Evolutionary conservation across 2,888 invertebrate species (phyloP), one percentile per base, ranked within the genome.

Genomic region (Erpobdella octoculata): DNA sequence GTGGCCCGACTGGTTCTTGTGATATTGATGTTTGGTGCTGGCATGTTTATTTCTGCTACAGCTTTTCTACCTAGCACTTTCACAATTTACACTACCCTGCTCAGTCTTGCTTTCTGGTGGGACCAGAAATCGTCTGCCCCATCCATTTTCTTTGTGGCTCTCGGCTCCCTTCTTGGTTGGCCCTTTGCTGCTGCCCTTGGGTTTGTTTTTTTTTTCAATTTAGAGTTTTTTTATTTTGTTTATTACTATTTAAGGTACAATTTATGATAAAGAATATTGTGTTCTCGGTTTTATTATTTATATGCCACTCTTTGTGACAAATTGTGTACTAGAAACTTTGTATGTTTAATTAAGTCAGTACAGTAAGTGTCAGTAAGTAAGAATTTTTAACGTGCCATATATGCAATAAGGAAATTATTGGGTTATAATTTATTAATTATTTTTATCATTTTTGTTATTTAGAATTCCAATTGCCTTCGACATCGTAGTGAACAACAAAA

Each of bases 131-230:
- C 90, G 61, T 87, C 89, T 74, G 31, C 37, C 12, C 82, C 91
- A 33, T 91, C 94, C 1, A 88, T 96, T 41, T 87, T 92, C 79
- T 86, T 90, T 38, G 89, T 90, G 0, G 97, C 95, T 0, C 86
- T 90, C 38, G 91, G 92, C 37, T 86, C 92, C 25, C 81, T 89
- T 78, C 77, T 88, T 84, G 93, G 96, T 76, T 98, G 98, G 98
- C 98, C 98, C 0, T 98, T 98, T 87, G 92, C 93, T 73, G 95
- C 89, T 0, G 83, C 95, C n/a, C 86, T 97, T 28, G 95, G 96
- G 86, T 82, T 41, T 41, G 41, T 41, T 41, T 9, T 41, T 12
- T 41, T 9, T 41, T 41, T 41, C 9, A 18, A 18, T 41, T 9
- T 41, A 41, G 41, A 12, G 18, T 41, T 9, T 41, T 41, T 41